These are phyloP conservation scores for Sparidentex hasta DNA, from an alignment of 2,797 vertebrate genomes.

Conservation along the genomic window DNA sequence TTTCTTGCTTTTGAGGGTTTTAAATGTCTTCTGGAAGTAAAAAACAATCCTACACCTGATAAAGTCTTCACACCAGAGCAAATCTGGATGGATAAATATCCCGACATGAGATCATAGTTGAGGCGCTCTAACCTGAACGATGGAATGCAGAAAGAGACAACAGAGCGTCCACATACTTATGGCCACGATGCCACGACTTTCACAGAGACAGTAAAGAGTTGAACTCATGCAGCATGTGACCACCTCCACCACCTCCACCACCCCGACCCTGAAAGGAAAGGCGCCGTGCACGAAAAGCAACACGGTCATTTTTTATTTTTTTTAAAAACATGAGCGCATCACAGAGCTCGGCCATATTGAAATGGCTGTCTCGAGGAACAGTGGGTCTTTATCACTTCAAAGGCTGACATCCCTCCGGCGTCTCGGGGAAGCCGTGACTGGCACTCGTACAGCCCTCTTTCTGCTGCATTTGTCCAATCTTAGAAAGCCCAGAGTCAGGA, in stretches of 20 bases:
- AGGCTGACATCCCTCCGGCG: slow-evolving; percentile 77
- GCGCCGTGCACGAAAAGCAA: slow-evolving; percentile 46
- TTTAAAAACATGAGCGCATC: slow-evolving; percentile 75
- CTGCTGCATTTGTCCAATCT: slow-evolving; percentile 84
- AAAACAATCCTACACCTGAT: too few species aligned
- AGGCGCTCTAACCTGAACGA: not conserved
- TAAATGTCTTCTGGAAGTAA: too few species aligned
- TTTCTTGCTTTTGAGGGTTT: too few species aligned
- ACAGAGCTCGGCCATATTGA: slow-evolving; percentile 70
- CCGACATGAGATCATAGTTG: not conserved
- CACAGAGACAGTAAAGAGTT: slow-evolving; percentile 43
- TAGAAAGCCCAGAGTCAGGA: slow-evolving; percentile 83
- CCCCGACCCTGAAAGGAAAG: not conserved
- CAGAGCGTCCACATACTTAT: slow-evolving; percentile 36
- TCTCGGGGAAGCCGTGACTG: slow-evolving; percentile 77
- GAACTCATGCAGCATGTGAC: slow-evolving; percentile 44
- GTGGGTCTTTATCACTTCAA: slow-evolving; percentile 83
- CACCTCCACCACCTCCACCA: too few species aligned
- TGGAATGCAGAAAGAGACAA: not conserved
- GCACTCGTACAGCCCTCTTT: slow-evolving; percentile 70
- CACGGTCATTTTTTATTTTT: slow-evolving; percentile 68
- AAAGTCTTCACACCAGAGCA: too few species aligned
- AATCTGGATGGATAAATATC: too few species aligned
- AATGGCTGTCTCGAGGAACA: slow-evolving; percentile 70
- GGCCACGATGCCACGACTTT: slow-evolving; percentile 22